phyloP scores from a whole-genome alignment of 2,888 invertebrate genomes.

The Synergus itoensis region DNA sequence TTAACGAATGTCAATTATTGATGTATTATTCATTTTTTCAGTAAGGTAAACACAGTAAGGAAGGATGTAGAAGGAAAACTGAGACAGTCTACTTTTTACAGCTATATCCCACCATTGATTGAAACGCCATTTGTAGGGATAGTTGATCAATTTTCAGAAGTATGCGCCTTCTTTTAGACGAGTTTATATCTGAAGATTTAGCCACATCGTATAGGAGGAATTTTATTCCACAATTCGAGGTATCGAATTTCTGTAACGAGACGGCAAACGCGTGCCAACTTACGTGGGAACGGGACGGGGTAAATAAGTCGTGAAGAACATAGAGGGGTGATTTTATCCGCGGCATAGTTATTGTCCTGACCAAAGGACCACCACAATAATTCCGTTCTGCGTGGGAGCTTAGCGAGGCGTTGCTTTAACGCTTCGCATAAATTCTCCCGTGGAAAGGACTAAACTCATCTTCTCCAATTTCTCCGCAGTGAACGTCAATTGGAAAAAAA shows the following conservation, averaged over 20 bases:
- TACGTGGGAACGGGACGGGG: background rate
- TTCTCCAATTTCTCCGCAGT: conserved; percentile 57
- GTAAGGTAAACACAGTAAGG: too few species aligned
- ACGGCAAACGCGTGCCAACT: conserved; percentile 19
- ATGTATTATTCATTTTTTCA: too few species aligned
- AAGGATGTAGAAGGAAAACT: too few species aligned
- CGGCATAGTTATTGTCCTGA: conserved; percentile 45
- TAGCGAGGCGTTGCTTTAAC: conserved; percentile 51
- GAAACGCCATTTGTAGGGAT: too few species aligned
- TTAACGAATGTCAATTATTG: too few species aligned
- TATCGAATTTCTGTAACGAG: conserved; percentile 3
- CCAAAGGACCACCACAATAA: conserved; percentile 44
- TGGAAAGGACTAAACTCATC: conserved; percentile 49
- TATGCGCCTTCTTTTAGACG: background rate
- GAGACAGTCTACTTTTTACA: too few species aligned
- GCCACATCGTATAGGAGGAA: background rate
- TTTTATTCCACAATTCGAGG: background rate
- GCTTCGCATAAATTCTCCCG: conserved; percentile 54
- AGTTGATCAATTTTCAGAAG: background rate
- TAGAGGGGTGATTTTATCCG: conserved; percentile 41
- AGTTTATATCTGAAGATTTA: background rate
- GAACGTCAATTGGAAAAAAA: conserved; percentile 55
- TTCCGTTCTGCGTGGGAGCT: conserved; percentile 52
- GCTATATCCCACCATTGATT: too few species aligned
- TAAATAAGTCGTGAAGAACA: conserved; percentile 3